phyloP scores from a whole-genome alignment of 1,140 invertebrate species.

The Solenopsis invicta region DNA sequence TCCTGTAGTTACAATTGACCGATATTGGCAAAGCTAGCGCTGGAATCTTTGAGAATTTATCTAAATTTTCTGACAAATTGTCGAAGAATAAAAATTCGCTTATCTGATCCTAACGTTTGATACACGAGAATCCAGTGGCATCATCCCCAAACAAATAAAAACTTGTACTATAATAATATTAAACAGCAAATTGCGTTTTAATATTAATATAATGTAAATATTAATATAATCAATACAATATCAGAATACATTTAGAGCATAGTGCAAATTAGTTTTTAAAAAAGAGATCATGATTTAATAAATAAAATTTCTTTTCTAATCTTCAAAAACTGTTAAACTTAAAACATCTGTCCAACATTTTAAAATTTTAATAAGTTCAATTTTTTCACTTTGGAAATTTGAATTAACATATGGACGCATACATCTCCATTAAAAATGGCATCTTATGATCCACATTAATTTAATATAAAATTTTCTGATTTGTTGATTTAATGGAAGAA shows the following conservation, averaged over 20 bases:
- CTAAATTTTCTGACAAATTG: conserved; percentile 27
- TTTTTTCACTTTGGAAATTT: not conserved
- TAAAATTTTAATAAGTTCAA: conserved; percentile 1
- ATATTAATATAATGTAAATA: not conserved
- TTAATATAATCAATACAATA: too few relatives aligned
- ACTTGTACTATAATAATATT: conserved; percentile 3
- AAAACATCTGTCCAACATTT: too few relatives aligned
- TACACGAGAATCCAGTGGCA: not conserved
- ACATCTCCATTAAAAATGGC: too few relatives aligned
- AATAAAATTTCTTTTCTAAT: not conserved
- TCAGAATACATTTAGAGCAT: not conserved
- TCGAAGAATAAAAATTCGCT: conserved; percentile 44
- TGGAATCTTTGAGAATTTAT: conserved; percentile 1
- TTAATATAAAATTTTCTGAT: too few relatives aligned
- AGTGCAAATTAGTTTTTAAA: not conserved
- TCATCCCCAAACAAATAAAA: conserved; percentile 6
- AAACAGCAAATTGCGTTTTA: not conserved
- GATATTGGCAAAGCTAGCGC: not conserved
- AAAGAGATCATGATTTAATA: not conserved
- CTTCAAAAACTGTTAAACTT: not conserved
- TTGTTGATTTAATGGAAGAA: too few relatives aligned
- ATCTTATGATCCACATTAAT: too few relatives aligned
- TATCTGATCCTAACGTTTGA: not conserved
- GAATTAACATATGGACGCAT: not conserved
- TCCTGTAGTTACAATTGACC: not conserved